Base-by-base conservation (phyloP, 1,140 invertebrate species). In the Ericerus pela region DNA sequence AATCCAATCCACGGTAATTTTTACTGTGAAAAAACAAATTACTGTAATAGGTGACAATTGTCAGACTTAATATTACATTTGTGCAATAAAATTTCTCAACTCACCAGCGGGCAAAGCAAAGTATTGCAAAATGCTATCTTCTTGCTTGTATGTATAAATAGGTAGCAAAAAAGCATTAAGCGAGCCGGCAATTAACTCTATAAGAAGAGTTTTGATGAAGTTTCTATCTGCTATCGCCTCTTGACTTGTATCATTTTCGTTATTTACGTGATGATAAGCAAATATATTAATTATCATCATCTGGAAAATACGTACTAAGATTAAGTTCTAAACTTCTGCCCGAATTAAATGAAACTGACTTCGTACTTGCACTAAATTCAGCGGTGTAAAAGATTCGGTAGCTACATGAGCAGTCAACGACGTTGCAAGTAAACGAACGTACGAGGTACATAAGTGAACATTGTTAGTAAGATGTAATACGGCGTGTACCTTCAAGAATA, bases 201-300 rank as follows among this genome's bases (percentile, higher is more conserved):
- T 69, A 54, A 80, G 73, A 57, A 82, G 70, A 58, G 73, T 64
- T 52, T 75, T 73, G 12, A 78, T 75, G 29, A 68, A 59, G 31
- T 69, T 70, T 62, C 81, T 79, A 36, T 76, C 73, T 1, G 64
- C 65, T n/a, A n/a, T n/a, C 36, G 72, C 76, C 60, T 80, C 64
- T 76, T 72, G 12, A 69, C 65, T 14, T 53, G 61, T 27, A 66
- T 62, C 37, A 74, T 10, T 16, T 47, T 47, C 41, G 3, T 2
- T 75, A 2, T 73, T 72, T 0, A 74, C 68, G 54, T 82, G 78
- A 62, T 79, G 75, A 57, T 85, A 73, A 1, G 80, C 74, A 69
- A 83, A 88, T 36, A 88, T 74, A 65, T 84, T 80, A 16, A 89
- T 80, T 28, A 80, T 75, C 16, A 80, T 72, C 76, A 88, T 85